Conservation (phyloP, 2,797 vertebrate genomes). For the Delichon dasypus region DNA sequence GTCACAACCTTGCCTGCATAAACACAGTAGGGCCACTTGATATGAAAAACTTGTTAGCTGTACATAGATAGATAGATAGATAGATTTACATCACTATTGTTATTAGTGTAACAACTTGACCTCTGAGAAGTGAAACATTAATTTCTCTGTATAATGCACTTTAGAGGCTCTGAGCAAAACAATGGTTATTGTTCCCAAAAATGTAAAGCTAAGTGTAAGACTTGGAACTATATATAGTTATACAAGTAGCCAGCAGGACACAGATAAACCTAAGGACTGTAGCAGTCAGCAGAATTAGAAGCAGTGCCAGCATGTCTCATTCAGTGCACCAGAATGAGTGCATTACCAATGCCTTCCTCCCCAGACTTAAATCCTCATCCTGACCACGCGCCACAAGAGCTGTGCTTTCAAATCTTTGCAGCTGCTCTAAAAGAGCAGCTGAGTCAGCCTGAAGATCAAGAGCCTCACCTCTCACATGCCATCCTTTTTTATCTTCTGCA, state of each 20-base stretch:
- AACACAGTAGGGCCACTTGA: not conserved
- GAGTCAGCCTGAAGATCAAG: conserved; percentile 31
- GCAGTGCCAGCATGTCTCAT: not conserved
- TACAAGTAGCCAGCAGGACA: not conserved
- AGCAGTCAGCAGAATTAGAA: conserved; percentile 23
- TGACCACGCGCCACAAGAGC: not conserved
- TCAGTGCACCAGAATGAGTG: not conserved
- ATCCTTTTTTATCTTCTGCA: conserved; percentile 16
- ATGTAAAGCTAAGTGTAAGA: not conserved
- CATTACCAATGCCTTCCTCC: not conserved
- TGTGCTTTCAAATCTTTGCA: not conserved
- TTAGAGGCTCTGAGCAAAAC: not conserved
- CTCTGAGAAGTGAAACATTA: not conserved
- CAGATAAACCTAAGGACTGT: not conserved
- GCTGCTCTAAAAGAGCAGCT: conserved; percentile 18
- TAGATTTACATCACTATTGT: not conserved
- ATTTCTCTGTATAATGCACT: not conserved
- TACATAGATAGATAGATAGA: not conserved
- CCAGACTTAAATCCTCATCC: not conserved
- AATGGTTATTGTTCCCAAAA: not conserved
- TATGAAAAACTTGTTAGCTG: not conserved
- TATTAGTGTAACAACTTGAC: not conserved
- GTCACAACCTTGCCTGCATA: not conserved
- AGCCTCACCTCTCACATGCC: conserved; percentile 10
- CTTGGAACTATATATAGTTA: not conserved